Evolutionary conservation across 2,113 vertebrate genomes (phyloP).

Genomic region (rat (Rattus norvegicus)): DNA sequence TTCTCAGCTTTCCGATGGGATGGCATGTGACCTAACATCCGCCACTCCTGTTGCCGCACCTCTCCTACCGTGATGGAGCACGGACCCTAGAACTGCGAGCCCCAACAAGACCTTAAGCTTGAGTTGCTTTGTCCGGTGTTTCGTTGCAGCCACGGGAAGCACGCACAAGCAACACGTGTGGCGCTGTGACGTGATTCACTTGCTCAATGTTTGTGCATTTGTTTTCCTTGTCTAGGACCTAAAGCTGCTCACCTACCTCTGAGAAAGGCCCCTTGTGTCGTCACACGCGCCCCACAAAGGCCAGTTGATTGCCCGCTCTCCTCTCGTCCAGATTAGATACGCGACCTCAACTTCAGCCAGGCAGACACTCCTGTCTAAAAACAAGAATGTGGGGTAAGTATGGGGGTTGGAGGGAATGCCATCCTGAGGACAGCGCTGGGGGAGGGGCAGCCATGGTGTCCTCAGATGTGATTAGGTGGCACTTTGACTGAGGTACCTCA

Average conservation of each 20-base stretch:
- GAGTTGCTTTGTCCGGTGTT: neutral
- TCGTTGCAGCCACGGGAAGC: neutral
- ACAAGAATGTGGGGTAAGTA: neutral
- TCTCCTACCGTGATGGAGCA: rapidly evolving
- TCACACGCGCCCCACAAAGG: neutral
- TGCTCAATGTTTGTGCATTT: neutral
- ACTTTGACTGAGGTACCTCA: neutral
- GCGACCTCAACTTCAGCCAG: neutral
- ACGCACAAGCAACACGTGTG: too few species aligned
- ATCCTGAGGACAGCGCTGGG: neutral
- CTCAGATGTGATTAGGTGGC: neutral
- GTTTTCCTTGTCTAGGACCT: neutral
- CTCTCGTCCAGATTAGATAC: neutral
- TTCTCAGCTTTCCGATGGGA: neutral
- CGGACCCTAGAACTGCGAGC: neutral
- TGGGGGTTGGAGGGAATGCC: neutral
- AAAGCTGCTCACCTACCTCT: neutral
- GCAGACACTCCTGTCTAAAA: neutral
- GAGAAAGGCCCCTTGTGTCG: neutral
- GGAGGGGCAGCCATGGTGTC: neutral
- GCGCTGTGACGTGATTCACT: neutral
- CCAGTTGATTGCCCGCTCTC: neutral
- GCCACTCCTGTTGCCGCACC: neutral
- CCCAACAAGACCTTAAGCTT: too few species aligned
- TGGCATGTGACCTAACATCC: too few species aligned